Evolutionary conservation across 2,797 vertebrate genomes (phyloP).

Genomic region (Ctenopoma kingsleyae): DNA sequence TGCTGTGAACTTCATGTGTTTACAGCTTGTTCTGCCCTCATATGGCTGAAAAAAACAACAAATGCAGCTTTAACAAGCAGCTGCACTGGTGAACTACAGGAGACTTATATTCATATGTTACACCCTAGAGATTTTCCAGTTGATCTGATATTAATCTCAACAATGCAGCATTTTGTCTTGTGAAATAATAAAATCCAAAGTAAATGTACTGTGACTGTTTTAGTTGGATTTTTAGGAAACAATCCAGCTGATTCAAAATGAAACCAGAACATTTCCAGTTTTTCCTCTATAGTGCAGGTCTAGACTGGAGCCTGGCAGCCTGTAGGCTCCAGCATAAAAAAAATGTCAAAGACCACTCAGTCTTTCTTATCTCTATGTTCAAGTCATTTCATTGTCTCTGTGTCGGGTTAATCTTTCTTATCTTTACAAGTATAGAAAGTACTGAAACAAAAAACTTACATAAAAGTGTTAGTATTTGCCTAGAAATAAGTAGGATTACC

Average conservation of each 20-base stretch:
- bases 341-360: too few relatives aligned
- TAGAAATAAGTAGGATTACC: too few relatives aligned
- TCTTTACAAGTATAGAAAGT: too few relatives aligned
- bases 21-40: neutral
- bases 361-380: neutral
- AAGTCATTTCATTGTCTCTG: neutral
- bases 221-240: neutral
- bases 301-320: constrained; percentile 11
- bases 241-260: neutral
- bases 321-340: neutral
- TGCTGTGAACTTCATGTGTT: too few relatives aligned
- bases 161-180: neutral
- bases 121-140: neutral
- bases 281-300: constrained; percentile 5
- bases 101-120: neutral
- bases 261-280: neutral
- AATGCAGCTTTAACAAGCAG: neutral
- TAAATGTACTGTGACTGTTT: constrained; percentile 9
- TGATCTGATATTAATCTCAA: neutral
- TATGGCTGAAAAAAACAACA: neutral
- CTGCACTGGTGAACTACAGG: neutral
- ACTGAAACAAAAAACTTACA: too few relatives aligned
- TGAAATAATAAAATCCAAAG: constrained; percentile 3
- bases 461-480: too few relatives aligned
- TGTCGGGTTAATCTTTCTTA: neutral